Evolutionary conservation across 1,140 invertebrate species (phyloP), one percentile per base, ranked within the genome.

Genomic region (Drosophila cardini): DNA sequence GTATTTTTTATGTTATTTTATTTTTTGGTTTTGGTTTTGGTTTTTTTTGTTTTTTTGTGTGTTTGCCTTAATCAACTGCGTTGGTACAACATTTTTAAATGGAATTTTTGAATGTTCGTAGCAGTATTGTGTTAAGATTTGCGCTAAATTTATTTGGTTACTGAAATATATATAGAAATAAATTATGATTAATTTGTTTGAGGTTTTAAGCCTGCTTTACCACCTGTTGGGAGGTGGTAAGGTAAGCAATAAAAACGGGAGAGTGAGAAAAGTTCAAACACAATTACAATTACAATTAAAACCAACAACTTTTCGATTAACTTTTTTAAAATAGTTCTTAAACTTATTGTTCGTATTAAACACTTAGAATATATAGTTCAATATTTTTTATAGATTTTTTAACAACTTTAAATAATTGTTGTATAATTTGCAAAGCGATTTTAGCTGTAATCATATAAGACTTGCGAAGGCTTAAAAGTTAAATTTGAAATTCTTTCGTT

Each of bases 61-160:
- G 65, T 80, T 77, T 72, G 61, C 76, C 73, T 90, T 91, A 90
- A 91, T 91, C 90, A 91, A 91, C 90, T 91, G 77, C 73, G 74
- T 90, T 87, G 85, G 84, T 87, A 91, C 85, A 91, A 82, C 75
- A 81, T 91, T 78, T 79, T 82, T 74, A 58, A 58, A 83, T 43
- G 43, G 61, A 52, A 46, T 63, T 82, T 71, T 64, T 46, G 42
- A 87, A 83, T 80, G 80, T 87, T 75, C 70, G 72, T 80, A 89
- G 84, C 80, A 80, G 73, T 80, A 74, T 89, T 65, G 72, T 77
- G 79, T 63, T 79, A 60, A 73, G 76, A 79, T 80, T 86, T 89
- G 62, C 76, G 69, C 68, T 86, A 76, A 79, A 65, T 83, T 67
- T 72, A 60, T 46, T 65, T 81, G 36, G 50, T 75, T 72, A 87